phyloP scores from a whole-genome alignment of 2,797 vertebrate genomes.

The Danio choprae region DNA sequence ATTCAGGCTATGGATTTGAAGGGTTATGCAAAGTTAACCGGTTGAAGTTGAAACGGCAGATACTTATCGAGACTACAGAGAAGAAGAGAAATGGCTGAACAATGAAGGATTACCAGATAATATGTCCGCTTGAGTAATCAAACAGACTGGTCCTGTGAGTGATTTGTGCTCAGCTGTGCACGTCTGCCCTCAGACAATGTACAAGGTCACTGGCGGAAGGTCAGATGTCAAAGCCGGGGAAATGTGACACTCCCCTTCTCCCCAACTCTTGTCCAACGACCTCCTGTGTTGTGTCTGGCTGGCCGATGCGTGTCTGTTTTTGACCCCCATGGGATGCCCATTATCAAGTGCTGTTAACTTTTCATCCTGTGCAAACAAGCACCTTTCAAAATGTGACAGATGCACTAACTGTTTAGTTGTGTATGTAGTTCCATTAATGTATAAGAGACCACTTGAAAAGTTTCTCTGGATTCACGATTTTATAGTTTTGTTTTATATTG shows the following conservation, averaged over 20 bases:
- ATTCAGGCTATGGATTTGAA: slow-evolving; percentile 17
- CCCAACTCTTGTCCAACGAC: slow-evolving; percentile 43
- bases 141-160: not conserved
- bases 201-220: slow-evolving; percentile 74
- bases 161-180: slow-evolving; percentile 68
- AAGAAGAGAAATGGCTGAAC: not conserved
- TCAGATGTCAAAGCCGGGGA: slow-evolving; percentile 57
- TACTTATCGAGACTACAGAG: not conserved
- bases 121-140: slow-evolving; percentile 25
- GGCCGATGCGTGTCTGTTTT: slow-evolving; percentile 73
- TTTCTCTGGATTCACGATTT: no score
- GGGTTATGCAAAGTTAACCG: slow-evolving; percentile 12
- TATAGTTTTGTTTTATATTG: no score
- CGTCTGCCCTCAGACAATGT: slow-evolving; percentile 70
- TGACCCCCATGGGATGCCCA: slow-evolving; percentile 74
- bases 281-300: slow-evolving; percentile 74
- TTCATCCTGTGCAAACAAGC: slow-evolving; percentile 13
- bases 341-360: slow-evolving; percentile 15
- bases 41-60: not conserved
- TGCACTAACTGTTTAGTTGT: no score
- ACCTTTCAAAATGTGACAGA: not conserved
- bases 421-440: no score
- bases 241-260: slow-evolving; percentile 48
- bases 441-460: no score
- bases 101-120: not conserved